Conservation (phyloP, 2,113 vertebrate genomes). For the Columba janthina region DNA sequence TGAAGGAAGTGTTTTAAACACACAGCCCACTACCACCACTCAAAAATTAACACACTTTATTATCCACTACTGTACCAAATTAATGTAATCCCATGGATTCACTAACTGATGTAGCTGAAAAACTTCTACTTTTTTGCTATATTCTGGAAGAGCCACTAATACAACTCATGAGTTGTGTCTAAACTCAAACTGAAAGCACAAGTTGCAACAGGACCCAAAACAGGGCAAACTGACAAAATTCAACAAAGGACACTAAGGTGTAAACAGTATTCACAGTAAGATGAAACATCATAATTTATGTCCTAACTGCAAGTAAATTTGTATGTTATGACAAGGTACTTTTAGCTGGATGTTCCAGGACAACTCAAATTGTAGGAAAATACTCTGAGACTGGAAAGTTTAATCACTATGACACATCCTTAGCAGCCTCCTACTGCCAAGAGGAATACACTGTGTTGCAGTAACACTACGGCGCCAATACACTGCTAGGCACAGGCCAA, state of each 20-base stretch:
- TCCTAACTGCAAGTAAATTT: not conserved
- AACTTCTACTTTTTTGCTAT: not conserved
- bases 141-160: not conserved
- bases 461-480: not conserved
- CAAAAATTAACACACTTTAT: not conserved
- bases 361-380: not conserved
- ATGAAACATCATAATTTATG: not conserved
- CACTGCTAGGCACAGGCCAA: not conserved
- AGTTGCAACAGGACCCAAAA: not conserved
- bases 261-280: not conserved
- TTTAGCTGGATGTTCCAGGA: not conserved
- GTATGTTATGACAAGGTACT: too few species aligned
- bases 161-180: not conserved
- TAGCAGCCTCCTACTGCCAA: not conserved
- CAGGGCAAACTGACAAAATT: fast-evolving
- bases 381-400: not conserved
- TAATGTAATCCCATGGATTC: not conserved
- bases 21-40: not conserved
- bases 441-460: not conserved
- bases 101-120: not conserved
- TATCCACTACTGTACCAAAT: not conserved
- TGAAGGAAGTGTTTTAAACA: not conserved
- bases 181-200: not conserved
- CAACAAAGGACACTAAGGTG: fast-evolving
- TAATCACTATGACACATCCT: not conserved